Percentiles rank a stretch among this genome's conserved stretches.
phyloP scores from a whole-genome alignment of 2,888 invertebrate genomes.

The Diplolepis rosae region DNA sequence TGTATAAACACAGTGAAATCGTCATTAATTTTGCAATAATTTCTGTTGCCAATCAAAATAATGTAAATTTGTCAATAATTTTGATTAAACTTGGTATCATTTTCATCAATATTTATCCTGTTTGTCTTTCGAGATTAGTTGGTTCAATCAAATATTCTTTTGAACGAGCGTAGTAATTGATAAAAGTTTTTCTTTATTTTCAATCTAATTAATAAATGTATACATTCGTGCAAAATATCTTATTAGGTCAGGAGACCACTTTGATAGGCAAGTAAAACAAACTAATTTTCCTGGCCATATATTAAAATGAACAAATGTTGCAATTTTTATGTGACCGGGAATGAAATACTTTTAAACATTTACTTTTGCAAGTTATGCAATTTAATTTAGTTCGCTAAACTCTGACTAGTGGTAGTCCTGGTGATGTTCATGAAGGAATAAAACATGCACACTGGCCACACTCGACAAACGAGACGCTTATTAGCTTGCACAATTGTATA shows the following conservation, averaged over 20 bases:
- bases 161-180: too few species aligned
- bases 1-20: too few species aligned
- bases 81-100: too few species aligned
- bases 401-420: conserved; percentile 6
- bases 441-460: conserved; percentile 32
- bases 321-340: neutral
- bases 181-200: too few species aligned
- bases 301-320: conserved; percentile 1
- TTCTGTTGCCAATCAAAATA: too few species aligned
- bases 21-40: too few species aligned
- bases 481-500: conserved; percentile 50
- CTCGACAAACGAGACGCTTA: conserved; percentile 41
- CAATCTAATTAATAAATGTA: too few species aligned
- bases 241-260: neutral
- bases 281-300: neutral
- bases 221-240: too few species aligned
- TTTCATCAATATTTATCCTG: too few species aligned
- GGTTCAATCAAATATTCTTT: too few species aligned
- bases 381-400: conserved; percentile 26
- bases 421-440: conserved; percentile 33
- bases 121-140: too few species aligned
- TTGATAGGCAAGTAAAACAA: neutral
- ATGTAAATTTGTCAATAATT: too few species aligned
- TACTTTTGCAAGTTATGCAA: conserved; percentile 24
- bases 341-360: neutral